A percentile compares a stretch with the other conserved stretches of the same genome.
Conservation (phyloP, 2,113 vertebrate species). For the Microtus richardsoni region DNA sequence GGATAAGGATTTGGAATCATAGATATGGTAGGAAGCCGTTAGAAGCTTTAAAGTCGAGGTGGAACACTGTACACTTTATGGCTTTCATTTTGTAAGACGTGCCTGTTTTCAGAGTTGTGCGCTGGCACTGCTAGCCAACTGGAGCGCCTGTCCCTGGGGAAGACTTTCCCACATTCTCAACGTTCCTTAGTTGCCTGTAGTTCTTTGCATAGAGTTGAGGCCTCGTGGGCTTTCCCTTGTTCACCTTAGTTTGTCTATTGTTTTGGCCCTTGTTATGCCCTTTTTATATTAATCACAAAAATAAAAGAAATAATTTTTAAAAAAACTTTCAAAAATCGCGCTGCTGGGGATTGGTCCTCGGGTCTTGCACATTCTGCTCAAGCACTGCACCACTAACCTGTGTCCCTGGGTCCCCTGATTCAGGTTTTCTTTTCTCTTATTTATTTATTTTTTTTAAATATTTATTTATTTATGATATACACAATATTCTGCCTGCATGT, state of each 20-base stretch:
- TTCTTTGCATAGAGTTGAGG: not conserved
- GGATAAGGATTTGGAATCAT: not conserved
- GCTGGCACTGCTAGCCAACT: not conserved
- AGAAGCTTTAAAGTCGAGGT: not conserved
- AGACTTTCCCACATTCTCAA: not conserved
- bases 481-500: no score
- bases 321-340: not conserved
- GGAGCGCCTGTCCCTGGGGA: not conserved
- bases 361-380: not conserved
- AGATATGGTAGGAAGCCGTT: not conserved
- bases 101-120: not conserved
- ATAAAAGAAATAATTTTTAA: not conserved
- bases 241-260: not conserved
- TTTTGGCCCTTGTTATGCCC: not conserved
- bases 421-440: not conserved
- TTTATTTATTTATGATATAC: no score
- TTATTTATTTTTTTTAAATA: not conserved
- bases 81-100: not conserved
- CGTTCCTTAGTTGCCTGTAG: not conserved
- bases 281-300: not conserved
- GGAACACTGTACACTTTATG: not conserved
- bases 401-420: not conserved
- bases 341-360: not conserved
- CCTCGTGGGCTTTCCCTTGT: not conserved
- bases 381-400: not conserved